Percentiles rank a stretch among this genome's conserved stretches.
Evolutionary conservation across 35 echinoderm and acorn worm species (phyloP).

Genomic region (Strongylocentrotus purpuratus): DNA sequence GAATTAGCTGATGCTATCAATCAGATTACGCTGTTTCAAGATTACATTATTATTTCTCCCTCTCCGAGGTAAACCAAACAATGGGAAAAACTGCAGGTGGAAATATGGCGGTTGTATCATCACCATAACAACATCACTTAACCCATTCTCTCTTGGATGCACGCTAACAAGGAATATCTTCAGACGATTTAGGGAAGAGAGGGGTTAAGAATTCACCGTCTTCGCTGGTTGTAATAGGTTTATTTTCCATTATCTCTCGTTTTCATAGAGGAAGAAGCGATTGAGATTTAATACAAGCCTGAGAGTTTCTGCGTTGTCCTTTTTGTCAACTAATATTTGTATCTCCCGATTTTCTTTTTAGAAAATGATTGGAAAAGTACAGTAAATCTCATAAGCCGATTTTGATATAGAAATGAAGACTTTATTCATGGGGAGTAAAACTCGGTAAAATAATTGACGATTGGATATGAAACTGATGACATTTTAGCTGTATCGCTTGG

Average conservation of each 20-base stretch:
- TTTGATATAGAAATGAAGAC: background rate
- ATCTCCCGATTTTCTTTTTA: slow-evolving; percentile 3
- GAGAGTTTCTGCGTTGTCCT: background rate
- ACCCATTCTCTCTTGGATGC: background rate
- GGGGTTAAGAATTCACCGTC: background rate
- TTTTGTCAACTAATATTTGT: background rate
- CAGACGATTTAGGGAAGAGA: background rate
- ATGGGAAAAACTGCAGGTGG: background rate
- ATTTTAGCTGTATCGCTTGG: background rate
- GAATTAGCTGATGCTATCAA: slow-evolving; percentile 17
- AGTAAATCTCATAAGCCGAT: slow-evolving; percentile 17
- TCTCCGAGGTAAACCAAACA: slow-evolving; percentile 5
- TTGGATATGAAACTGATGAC: background rate
- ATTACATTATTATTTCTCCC: slow-evolving; percentile 17
- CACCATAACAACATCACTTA: slow-evolving; percentile 2
- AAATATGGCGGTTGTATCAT: background rate
- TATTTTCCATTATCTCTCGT: background rate
- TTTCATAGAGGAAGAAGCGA: background rate
- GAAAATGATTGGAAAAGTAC: slow-evolving; percentile 4
- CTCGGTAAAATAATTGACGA: background rate
- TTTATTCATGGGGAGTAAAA: background rate
- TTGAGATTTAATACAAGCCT: background rate
- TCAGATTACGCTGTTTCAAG: background rate
- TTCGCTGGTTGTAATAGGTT: slow-evolving; percentile 10
- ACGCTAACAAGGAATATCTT: background rate